Evolutionary conservation across 2,888 invertebrate species (phyloP).

Genomic region (Coelinius sp.): DNA sequence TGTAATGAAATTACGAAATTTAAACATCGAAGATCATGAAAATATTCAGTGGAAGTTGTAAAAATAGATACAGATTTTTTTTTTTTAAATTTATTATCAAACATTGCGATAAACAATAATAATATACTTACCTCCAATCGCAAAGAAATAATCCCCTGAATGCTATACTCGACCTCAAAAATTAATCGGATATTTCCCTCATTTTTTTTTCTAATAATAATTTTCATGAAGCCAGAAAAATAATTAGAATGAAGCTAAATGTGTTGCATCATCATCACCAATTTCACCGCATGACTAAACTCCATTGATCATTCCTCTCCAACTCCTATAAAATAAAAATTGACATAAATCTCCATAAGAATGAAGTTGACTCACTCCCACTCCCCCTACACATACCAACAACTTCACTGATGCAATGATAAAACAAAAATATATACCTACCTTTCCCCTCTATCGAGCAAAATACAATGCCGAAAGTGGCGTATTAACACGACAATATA

Average conservation of each 20-base stretch:
- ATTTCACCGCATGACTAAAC: no score
- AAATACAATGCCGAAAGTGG: slow-evolving; percentile 18
- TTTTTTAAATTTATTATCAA: not conserved
- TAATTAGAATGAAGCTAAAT: no score
- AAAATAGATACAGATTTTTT: not conserved
- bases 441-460: not conserved
- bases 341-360: not conserved
- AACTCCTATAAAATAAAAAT: no score
- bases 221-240: no score
- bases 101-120: no score
- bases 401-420: not conserved
- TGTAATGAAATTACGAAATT: not conserved
- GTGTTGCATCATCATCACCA: no score
- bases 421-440: not conserved
- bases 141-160: no score
- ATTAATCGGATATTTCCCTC: no score
- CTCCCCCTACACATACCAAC: not conserved
- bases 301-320: no score
- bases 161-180: no score
- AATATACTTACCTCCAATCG: no score
- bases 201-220: no score
- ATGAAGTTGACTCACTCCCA: not conserved
- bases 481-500: slow-evolving; percentile 2
- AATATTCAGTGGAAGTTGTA: not conserved
- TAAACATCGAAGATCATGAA: not conserved